Evolutionary conservation across 2,888 invertebrate genomes (phyloP).

Genomic region (Heteromurus nitidus): DNA sequence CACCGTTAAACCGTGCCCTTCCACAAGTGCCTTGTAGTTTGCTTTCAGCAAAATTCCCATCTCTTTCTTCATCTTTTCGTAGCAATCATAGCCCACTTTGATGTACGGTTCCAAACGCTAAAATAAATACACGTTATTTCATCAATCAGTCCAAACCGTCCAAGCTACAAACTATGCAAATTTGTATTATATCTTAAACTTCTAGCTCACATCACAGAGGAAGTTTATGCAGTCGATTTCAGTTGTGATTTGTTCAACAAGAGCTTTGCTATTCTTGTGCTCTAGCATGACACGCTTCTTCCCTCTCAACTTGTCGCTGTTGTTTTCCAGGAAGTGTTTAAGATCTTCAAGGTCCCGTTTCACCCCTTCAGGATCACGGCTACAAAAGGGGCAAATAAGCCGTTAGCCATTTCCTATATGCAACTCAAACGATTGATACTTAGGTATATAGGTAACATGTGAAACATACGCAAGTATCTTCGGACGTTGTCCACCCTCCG

Average conservation of each 20-base stretch:
- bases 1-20: constrained; percentile 33
- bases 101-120: constrained; percentile 36
- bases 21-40: constrained; percentile 28
- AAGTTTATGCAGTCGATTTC: constrained; percentile 24
- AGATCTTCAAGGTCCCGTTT: constrained; percentile 19
- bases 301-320: constrained; percentile 13
- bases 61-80: constrained; percentile 28
- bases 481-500: constrained; percentile 17
- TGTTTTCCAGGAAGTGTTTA: background rate
- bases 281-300: constrained; percentile 7
- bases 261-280: constrained; percentile 8
- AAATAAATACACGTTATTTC: background rate
- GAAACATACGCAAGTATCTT: background rate
- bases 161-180: background rate
- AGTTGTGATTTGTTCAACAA: constrained; percentile 9
- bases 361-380: constrained; percentile 9
- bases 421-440: background rate
- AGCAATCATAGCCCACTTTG: constrained; percentile 16
- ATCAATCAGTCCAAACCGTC: background rate
- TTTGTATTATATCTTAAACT: background rate
- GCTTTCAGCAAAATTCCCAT: background rate
- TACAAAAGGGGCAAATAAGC: background rate
- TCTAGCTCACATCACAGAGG: constrained; percentile 2
- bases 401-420: background rate
- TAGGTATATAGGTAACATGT: background rate